A percentile compares a stretch with the other conserved stretches of the same genome.
These are phyloP conservation scores for Agrotis ipsilon DNA, from an alignment of 2,888 invertebrate genomes.

Conservation along the genomic window DNA sequence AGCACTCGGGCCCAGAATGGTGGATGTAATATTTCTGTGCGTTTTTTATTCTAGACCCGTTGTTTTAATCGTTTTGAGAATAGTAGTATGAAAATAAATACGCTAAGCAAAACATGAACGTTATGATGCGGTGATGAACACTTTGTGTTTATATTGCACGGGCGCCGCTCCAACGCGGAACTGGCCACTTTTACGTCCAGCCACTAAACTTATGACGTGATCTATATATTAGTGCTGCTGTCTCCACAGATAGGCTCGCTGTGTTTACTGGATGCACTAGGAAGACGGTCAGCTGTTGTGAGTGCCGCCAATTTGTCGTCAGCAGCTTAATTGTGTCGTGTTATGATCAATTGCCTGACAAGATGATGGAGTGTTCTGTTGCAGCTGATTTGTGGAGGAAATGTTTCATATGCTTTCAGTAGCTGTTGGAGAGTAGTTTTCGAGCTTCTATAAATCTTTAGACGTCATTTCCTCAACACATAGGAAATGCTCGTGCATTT, in stretches of 20 bases:
- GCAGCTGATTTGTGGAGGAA: not conserved
- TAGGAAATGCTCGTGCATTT: constrained; percentile 12
- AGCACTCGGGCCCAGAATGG: too few species aligned
- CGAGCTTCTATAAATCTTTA: not conserved
- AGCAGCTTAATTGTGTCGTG: constrained; percentile 16
- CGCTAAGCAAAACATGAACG: constrained; percentile 14
- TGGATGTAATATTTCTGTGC: too few species aligned
- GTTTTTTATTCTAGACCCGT: too few species aligned
- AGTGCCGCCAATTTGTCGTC: constrained; percentile 19
- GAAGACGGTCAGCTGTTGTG: constrained; percentile 33
- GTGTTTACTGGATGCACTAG: constrained; percentile 14
- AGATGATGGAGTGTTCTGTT: constrained; percentile 3
- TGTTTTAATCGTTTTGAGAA: not conserved
- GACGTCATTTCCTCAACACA: not conserved
- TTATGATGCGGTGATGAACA: constrained; percentile 54
- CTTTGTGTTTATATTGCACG: constrained; percentile 48
- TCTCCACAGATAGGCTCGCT: constrained; percentile 5
- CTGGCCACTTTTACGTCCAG: constrained; percentile 39
- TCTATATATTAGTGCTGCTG: constrained; percentile 43
- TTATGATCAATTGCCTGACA: constrained; percentile 10
- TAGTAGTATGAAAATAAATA: not conserved
- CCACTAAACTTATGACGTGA: constrained; percentile 51
- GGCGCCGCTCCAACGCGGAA: constrained; percentile 73
- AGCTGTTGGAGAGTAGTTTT: not conserved
- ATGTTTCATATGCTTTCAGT: not conserved